These are phyloP conservation scores for Acestrorhynchus altus DNA, from an alignment of 2,797 vertebrate genomes.

Conservation along the genomic window DNA sequence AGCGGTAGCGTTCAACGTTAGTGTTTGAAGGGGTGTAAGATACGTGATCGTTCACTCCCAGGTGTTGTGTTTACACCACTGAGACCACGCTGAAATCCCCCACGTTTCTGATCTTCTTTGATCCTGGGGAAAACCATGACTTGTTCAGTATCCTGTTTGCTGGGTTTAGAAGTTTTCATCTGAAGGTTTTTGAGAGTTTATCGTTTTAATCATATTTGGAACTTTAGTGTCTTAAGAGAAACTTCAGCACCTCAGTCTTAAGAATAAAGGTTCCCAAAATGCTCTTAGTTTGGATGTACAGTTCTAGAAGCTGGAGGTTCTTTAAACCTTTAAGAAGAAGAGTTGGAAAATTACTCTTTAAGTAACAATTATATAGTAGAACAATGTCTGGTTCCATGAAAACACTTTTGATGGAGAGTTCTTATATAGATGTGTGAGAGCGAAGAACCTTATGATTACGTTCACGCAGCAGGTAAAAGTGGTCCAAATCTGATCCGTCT, in stretches of 20 bases:
- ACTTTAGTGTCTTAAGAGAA: background rate
- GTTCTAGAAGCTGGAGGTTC: background rate
- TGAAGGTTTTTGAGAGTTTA: background rate
- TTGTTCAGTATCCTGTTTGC: slow-evolving; percentile 38
- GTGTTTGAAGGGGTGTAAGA: slow-evolving; percentile 56
- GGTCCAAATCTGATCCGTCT: too few species aligned
- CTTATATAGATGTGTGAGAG: too few species aligned
- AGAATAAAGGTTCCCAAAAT: background rate
- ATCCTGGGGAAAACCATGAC: slow-evolving; percentile 61
- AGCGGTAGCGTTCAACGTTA: slow-evolving; percentile 32
- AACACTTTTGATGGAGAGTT: too few species aligned
- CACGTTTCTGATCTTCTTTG: slow-evolving; percentile 50
- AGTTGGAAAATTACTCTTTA: too few species aligned
- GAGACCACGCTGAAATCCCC: slow-evolving; percentile 45
- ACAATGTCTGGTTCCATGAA: too few species aligned
- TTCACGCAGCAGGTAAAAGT: too few species aligned
- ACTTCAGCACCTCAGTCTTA: background rate
- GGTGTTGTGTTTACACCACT: slow-evolving; percentile 35
- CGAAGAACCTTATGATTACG: too few species aligned
- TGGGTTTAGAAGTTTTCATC: slow-evolving; percentile 1
- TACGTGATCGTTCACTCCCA: slow-evolving; percentile 61
- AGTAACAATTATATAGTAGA: too few species aligned
- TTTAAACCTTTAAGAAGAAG: background rate
- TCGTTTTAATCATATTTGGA: background rate
- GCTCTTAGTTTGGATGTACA: background rate